Evolutionary conservation across 2,797 vertebrate species (phyloP).

Genomic region (Bradypus variegatus): DNA sequence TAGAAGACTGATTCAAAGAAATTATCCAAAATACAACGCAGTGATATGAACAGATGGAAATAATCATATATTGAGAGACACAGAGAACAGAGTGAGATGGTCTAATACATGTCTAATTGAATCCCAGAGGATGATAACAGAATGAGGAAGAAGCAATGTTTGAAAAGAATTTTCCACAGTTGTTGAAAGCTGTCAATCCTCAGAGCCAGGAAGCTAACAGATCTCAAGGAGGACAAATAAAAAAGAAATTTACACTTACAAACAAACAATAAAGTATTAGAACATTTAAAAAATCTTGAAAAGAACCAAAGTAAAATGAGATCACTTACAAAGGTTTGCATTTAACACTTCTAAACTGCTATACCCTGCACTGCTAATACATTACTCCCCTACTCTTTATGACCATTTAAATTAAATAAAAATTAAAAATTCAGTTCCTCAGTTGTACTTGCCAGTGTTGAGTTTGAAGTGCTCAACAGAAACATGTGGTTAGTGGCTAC

Average conservation of each 20-base stretch:
- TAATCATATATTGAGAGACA: neutral
- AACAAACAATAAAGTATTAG: neutral
- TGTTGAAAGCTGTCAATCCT: slow-evolving; percentile 12
- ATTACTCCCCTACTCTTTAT: neutral
- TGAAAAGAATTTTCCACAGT: slow-evolving; percentile 14
- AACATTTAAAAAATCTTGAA: slow-evolving; percentile 28
- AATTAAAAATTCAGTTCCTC: neutral
- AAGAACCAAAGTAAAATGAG: neutral
- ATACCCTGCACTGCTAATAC: neutral
- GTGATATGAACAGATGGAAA: neutral
- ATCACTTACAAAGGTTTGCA: slow-evolving; percentile 12
- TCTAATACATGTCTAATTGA: neutral
- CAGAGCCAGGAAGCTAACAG: neutral
- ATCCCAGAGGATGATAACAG: slow-evolving; percentile 5
- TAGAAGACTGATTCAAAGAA: neutral
- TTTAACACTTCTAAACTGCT: slow-evolving; percentile 28
- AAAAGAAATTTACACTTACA: neutral
- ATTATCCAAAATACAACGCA: slow-evolving; percentile 13
- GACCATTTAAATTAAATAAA: slow-evolving; percentile 19
- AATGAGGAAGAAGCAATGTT: neutral
- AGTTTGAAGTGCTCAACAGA: neutral
- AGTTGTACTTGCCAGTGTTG: neutral
- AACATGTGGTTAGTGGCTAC: neutral
- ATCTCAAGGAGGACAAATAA: neutral
- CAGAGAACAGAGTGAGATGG: neutral